Evolutionary conservation across 2,888 invertebrate species (phyloP), one percentile per base, ranked within the genome.

Genomic region (Scaeva pyrastri): DNA sequence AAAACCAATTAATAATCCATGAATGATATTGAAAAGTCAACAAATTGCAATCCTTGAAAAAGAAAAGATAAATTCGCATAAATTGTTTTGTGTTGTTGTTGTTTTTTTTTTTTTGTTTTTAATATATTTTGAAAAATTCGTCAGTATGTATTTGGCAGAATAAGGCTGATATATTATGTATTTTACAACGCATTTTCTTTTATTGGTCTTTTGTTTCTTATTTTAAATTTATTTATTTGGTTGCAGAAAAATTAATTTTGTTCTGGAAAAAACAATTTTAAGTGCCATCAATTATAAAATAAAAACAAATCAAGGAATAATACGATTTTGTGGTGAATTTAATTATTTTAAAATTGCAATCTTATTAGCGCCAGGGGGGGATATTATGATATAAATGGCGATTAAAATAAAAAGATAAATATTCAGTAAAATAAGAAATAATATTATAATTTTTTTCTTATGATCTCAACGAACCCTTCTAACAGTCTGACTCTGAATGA

Each of bases 1-100:
- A 68, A 21, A 64, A 73, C 58, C 62, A 60, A 70, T 77, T 77
- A 78, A 77, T 70, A 73, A 73, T 10, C 62, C 55, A 77, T 60
- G 68, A 68, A 70, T 45, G 60, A 21, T 77, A 73, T 62, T 60
- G 82, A 73, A 77, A 68, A 68, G 66, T 66, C 45, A 64, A 62
- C 41, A 77, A 73, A 41, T 58, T 60, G 50, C 41, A n/a, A 14
- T 55, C 36, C 52, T 62, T 68, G 50, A 77, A 23, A 21, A 52
- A 10, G 26, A 56, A 64, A 23, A 76, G 21, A 68, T 52, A 58
- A 68, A 77, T 73, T 43, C 21, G 66, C 48, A 23, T 12, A 43
- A 43, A 23, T 4, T 62, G 41, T 31, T n/a, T n/a, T n/a, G n/a
- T n/a, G n/a, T n/a, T n/a, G n/a, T n/a, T n/a, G n/a, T n/a, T n/a